Evolutionary conservation across 2,113 vertebrate species (phyloP).

Genomic region (Onychostoma macrolepis): DNA sequence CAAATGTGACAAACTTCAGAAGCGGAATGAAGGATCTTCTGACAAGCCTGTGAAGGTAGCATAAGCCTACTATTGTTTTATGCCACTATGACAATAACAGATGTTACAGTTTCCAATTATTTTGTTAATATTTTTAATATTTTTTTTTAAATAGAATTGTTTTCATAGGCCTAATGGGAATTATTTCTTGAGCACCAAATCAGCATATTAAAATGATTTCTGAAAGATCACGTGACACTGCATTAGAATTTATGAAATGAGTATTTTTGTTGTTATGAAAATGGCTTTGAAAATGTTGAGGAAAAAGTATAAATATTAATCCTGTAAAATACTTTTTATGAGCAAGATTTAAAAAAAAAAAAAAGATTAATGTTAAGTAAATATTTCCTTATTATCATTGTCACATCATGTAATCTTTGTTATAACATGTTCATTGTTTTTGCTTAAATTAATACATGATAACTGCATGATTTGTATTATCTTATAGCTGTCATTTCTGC

Average conservation of each 20-base stretch:
- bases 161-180: too few species aligned
- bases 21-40: not conserved
- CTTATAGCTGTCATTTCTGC: too few species aligned
- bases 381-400: too few species aligned
- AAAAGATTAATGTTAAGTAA: not conserved
- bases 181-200: not conserved
- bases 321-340: not conserved
- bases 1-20: not conserved
- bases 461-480: not conserved
- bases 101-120: not conserved
- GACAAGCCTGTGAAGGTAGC: not conserved
- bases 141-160: too few species aligned
- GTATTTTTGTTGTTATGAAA: not conserved
- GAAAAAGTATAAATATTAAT: not conserved
- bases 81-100: not conserved
- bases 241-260: not conserved
- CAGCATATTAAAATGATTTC: not conserved
- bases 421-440: not conserved
- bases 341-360: not conserved
- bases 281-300: not conserved
- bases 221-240: not conserved
- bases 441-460: not conserved
- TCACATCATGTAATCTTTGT: too few species aligned
- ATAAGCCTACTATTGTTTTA: not conserved
- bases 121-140: too few species aligned